Percentiles rank a stretch among this genome's conserved stretches.
Evolutionary conservation across 2,113 vertebrate genomes (phyloP).

Genomic region (Ageneiosus marmoratus): DNA sequence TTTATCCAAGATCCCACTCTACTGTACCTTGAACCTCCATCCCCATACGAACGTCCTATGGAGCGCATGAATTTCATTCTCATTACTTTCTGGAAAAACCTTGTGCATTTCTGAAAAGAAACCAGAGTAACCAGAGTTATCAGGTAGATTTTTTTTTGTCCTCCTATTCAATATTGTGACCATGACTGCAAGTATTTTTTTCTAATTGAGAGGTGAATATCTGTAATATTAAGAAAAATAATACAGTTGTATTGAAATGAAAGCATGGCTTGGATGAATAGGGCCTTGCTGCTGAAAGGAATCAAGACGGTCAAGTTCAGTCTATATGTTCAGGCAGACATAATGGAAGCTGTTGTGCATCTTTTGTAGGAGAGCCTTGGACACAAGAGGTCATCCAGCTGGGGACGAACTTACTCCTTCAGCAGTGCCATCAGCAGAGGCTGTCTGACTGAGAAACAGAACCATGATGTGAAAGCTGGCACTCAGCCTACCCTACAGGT

Average conservation of each 20-base stretch:
- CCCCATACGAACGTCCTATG: too few relatives aligned
- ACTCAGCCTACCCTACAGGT: slow-evolving; percentile 89
- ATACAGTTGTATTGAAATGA: background rate
- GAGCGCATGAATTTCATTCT: too few relatives aligned
- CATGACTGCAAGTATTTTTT: background rate
- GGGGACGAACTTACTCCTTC: slow-evolving; percentile 95
- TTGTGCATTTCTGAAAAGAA: too few relatives aligned
- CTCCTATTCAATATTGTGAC: background rate
- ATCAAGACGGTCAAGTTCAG: background rate
- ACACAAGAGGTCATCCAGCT: slow-evolving; percentile 92
- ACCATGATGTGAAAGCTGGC: slow-evolving; percentile 85
- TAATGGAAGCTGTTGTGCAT: background rate
- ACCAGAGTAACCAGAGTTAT: too few relatives aligned
- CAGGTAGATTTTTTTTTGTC: background rate
- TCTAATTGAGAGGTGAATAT: background rate
- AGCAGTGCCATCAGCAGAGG: slow-evolving; percentile 92
- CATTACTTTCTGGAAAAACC: too few relatives aligned
- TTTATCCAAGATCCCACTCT: too few relatives aligned
- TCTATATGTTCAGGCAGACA: background rate
- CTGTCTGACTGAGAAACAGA: slow-evolving; percentile 84
- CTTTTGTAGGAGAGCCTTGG: slow-evolving; percentile 72
- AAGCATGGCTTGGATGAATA: background rate
- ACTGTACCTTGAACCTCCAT: too few relatives aligned
- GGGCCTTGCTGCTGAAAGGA: background rate
- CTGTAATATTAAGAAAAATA: background rate